Evolutionary conservation across 1,140 invertebrate species (phyloP).

Genomic region (Drosophila nannoptera): DNA sequence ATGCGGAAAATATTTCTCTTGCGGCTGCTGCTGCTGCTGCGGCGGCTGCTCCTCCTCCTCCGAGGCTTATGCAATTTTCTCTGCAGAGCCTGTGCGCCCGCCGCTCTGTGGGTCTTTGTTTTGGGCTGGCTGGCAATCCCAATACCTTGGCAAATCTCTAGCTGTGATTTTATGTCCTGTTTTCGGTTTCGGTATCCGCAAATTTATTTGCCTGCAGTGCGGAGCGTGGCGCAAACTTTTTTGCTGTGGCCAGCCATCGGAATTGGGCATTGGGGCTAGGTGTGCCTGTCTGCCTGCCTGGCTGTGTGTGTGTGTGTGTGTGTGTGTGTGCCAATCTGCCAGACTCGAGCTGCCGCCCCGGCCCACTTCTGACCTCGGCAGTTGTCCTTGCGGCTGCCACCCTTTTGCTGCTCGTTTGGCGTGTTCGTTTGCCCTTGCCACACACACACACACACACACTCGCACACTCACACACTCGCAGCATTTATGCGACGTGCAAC

Average conservation of each 20-base stretch:
- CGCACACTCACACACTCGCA: constrained; percentile 43
- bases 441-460: constrained; percentile 17
- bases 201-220: constrained; percentile 77
- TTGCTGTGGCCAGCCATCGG: constrained; percentile 35
- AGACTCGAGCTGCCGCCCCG: constrained; percentile 9
- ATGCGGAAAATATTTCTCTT: constrained; percentile 3
- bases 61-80: constrained; percentile 7
- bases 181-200: constrained; percentile 72
- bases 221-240: constrained; percentile 61
- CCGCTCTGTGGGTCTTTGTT: not conserved
- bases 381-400: constrained; percentile 20
- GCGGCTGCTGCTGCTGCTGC: not conserved
- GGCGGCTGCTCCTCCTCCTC: not conserved
- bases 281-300: not conserved
- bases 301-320: constrained; percentile 6
- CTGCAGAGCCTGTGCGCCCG: not conserved
- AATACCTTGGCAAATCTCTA: constrained; percentile 62
- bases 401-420: constrained; percentile 19
- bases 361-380: not conserved
- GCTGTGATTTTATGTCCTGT: constrained; percentile 75
- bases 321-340: constrained; percentile 32
- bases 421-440: constrained; percentile 23
- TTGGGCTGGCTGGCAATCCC: constrained; percentile 4
- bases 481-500: constrained; percentile 77
- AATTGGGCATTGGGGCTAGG: constrained; percentile 5